These are phyloP conservation scores for Enteromius paludinosus DNA, from an alignment of 2,797 vertebrate species.

Conservation along the genomic window DNA sequence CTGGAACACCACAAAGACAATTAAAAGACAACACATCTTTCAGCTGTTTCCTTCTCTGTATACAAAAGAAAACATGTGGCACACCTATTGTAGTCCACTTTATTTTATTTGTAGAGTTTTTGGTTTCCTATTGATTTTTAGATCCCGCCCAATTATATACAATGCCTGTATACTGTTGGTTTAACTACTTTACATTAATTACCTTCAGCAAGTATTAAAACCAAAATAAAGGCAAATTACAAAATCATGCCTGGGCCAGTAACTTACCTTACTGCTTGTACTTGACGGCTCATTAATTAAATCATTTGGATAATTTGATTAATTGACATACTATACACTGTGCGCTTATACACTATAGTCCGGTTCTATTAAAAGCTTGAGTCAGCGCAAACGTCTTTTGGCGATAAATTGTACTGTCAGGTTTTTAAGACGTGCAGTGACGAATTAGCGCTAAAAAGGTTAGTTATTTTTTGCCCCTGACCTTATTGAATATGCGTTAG, in stretches of 20 bases:
- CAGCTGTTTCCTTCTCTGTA: not conserved
- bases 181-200: not conserved
- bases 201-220: not conserved
- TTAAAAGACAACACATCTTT: not conserved
- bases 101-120: not conserved
- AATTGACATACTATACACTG: not conserved
- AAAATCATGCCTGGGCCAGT: not conserved
- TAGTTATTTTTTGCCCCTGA: too few relatives aligned
- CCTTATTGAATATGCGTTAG: too few relatives aligned
- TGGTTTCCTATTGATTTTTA: too few relatives aligned
- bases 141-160: not conserved
- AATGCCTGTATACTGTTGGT: not conserved
- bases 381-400: too few relatives aligned
- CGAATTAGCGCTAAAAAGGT: too few relatives aligned
- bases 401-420: too few relatives aligned
- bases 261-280: not conserved
- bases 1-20: not conserved
- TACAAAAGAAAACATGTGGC: not conserved
- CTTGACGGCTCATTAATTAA: not conserved
- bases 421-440: too few relatives aligned
- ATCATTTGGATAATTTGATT: not conserved
- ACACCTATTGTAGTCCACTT: not conserved
- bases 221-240: not conserved
- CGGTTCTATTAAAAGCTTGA: too few relatives aligned
- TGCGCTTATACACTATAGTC: not conserved